Conservation (phyloP, 2,113 vertebrate species). For the Rhynchomys soricoides region DNA sequence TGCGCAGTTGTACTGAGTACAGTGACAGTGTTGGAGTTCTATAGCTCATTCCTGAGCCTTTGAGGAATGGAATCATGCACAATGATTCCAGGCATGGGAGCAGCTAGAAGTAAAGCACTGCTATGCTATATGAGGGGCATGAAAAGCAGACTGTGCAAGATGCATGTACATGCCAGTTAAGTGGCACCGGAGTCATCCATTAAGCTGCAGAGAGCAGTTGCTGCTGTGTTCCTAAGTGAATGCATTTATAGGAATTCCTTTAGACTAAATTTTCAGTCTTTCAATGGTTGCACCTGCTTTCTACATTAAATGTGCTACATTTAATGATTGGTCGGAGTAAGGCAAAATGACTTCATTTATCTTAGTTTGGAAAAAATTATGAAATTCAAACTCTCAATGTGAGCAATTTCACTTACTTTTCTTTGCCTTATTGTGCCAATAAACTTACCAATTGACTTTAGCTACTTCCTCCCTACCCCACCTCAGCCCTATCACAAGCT, state of each 20-base stretch:
- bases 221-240: not conserved
- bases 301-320: no score
- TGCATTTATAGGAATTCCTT: not conserved
- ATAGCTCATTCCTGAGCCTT: not conserved
- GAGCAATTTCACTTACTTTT: not conserved
- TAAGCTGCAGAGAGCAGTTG: not conserved
- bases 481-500: not conserved
- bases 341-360: not conserved
- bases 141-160: not conserved
- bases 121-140: not conserved
- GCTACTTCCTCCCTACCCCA: not conserved
- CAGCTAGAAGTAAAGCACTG: not conserved
- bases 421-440: not conserved
- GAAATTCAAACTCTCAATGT: not conserved
- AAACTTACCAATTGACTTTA: not conserved
- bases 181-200: not conserved
- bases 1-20: not conserved
- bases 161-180: not conserved
- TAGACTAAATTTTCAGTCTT: not conserved
- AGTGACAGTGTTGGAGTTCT: not conserved
- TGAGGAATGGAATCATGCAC: no score
- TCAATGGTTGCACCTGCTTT: not conserved
- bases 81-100: not conserved
- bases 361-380: not conserved
- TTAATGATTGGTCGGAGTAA: not conserved